Conservation (phyloP, 2,797 vertebrate genomes). For the Rachycentron canadum region DNA sequence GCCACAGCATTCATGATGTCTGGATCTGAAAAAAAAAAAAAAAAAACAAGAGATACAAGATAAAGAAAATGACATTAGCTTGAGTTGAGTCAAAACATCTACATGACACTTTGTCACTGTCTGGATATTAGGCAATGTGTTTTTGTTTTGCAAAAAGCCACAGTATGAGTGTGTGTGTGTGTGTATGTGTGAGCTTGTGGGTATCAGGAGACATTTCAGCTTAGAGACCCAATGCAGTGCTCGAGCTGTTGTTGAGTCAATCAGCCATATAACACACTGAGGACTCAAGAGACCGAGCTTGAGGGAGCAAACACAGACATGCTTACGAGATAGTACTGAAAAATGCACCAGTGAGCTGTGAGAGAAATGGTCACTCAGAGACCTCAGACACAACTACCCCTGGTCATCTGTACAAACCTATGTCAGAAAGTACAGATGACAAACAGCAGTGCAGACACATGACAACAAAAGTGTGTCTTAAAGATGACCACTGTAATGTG, state of each 20-base stretch:
- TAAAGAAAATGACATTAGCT: constrained; percentile 28
- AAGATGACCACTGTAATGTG: neutral
- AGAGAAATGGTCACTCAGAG: constrained; percentile 32
- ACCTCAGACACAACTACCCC: constrained; percentile 31
- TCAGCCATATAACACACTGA: constrained; percentile 69
- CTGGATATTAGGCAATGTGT: constrained; percentile 44
- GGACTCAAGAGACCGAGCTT: constrained; percentile 68
- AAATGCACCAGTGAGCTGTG: constrained; percentile 40
- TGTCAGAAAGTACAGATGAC: neutral
- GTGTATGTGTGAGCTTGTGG: constrained; percentile 33
- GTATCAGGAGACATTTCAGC: constrained; percentile 71
- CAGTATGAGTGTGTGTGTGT: constrained; percentile 16
- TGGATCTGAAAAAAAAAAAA: constrained; percentile 73
- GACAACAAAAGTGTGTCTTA: constrained; percentile 7
- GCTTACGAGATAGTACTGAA: constrained; percentile 60
- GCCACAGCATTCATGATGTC: constrained; percentile 66
- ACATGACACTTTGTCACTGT: constrained; percentile 27
- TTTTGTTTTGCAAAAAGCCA: constrained; percentile 58
- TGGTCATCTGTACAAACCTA: constrained; percentile 37
- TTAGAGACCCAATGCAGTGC: constrained; percentile 63
- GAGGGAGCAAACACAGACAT: constrained; percentile 58
- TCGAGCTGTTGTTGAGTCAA: constrained; percentile 78
- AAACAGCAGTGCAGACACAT: constrained; percentile 19
- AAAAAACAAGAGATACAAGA: no score
- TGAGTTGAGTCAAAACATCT: constrained; percentile 4